phyloP scores from a whole-genome alignment of 2,113 vertebrate genomes.

The Ammospiza nelsoni region DNA sequence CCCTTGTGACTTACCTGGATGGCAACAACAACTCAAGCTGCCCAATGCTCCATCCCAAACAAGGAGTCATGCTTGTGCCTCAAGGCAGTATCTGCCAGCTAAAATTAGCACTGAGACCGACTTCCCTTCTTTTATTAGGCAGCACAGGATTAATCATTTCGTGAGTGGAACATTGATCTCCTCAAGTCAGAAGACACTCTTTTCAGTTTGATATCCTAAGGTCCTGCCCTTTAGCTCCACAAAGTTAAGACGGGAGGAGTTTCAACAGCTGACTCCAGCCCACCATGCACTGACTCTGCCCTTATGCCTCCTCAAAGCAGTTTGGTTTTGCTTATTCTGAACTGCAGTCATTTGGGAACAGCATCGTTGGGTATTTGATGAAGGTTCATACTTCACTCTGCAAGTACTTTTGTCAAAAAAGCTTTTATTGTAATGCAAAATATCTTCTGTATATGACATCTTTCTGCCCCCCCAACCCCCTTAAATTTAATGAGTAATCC shows the following conservation, averaged over 20 bases:
- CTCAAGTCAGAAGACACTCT: not conserved
- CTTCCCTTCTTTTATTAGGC: not conserved
- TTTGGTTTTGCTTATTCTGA: not conserved
- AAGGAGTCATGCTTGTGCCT: not conserved
- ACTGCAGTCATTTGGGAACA: not conserved
- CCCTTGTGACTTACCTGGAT: not conserved
- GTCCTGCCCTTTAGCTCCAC: not conserved
- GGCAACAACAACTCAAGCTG: not conserved
- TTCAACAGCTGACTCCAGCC: not conserved
- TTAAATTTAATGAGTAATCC: constrained; percentile 69
- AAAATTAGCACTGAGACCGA: not conserved
- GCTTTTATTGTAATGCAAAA: constrained; percentile 76
- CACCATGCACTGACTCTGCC: not conserved
- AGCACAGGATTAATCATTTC: not conserved
- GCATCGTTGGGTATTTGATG: not conserved
- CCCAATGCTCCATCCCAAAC: not conserved
- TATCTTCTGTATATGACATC: constrained; percentile 74
- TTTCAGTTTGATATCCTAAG: not conserved
- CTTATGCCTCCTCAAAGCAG: not conserved
- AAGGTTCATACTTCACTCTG: constrained; percentile 70
- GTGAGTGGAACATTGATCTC: not conserved
- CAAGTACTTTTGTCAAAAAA: constrained; percentile 72
- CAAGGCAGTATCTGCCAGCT: not conserved
- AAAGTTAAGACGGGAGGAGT: not conserved
- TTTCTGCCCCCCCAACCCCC: constrained; percentile 38